Conservation (phyloP, 2,113 vertebrate species). For the Hippocampus zosterae region DNA sequence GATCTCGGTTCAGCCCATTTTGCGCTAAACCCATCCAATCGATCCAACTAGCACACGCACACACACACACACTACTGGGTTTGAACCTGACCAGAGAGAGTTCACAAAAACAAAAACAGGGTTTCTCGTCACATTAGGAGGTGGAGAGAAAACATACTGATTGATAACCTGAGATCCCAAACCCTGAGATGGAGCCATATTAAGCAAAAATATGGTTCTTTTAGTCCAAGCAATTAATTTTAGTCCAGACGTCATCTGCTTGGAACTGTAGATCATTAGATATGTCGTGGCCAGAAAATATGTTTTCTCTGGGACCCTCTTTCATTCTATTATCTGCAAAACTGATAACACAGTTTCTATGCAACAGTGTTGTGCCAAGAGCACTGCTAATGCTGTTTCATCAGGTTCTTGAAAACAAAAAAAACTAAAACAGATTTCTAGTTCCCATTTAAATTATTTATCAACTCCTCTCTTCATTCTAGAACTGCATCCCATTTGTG, state of each 20-base stretch:
- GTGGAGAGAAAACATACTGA: background rate
- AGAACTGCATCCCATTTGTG: slow-evolving; percentile 7
- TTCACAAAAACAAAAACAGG: too few relatives aligned
- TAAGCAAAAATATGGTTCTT: background rate
- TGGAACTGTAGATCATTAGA: background rate
- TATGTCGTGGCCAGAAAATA: background rate
- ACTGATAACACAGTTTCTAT: background rate
- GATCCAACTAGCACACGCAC: too few relatives aligned
- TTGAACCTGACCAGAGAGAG: too few relatives aligned
- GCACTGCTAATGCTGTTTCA: slow-evolving; percentile 12
- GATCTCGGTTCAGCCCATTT: too few relatives aligned
- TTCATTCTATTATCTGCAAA: background rate
- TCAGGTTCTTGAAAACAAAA: background rate
- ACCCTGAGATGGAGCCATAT: background rate
- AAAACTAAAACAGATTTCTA: background rate
- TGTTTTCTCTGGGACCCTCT: background rate
- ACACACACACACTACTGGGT: too few relatives aligned
- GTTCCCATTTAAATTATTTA: slow-evolving; percentile 9
- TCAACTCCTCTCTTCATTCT: slow-evolving; percentile 3
- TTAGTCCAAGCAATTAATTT: background rate
- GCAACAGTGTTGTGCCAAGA: slow-evolving; percentile 47
- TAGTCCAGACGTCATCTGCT: background rate
- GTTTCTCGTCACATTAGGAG: background rate
- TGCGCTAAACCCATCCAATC: too few relatives aligned
- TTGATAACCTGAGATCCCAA: background rate